Percentiles rank a stretch among this genome's conserved stretches.
These are phyloP conservation scores for Apis mellifera DNA, from an alignment of 1,140 invertebrate species.

Conservation along the genomic window DNA sequence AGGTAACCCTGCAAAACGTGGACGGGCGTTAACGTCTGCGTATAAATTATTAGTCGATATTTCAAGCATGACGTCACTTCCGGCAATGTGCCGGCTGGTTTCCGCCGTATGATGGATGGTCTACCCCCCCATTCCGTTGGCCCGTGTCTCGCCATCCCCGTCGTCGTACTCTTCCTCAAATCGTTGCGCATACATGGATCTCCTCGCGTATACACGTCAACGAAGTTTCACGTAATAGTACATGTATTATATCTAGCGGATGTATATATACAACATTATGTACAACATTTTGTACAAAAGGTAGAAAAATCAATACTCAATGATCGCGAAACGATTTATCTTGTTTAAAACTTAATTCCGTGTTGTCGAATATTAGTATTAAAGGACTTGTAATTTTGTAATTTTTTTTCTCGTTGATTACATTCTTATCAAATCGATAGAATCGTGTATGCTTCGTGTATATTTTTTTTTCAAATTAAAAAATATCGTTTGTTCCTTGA, in stretches of 20 bases:
- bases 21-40: slow-evolving; percentile 74
- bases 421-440: no score
- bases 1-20: slow-evolving; percentile 62
- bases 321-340: no score
- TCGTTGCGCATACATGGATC: slow-evolving; percentile 55
- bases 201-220: slow-evolving; percentile 33
- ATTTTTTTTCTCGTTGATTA: no score
- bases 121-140: slow-evolving; percentile 47
- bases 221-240: slow-evolving; percentile 38
- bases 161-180: slow-evolving; percentile 65
- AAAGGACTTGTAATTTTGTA: no score
- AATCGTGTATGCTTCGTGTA: no score
- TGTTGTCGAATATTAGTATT: no score
- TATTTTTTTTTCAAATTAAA: no score
- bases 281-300: not conserved
- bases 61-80: slow-evolving; percentile 78
- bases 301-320: not conserved
- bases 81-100: slow-evolving; percentile 78
- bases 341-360: no score
- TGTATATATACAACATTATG: not conserved
- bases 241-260: not conserved
- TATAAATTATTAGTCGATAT: slow-evolving; percentile 80
- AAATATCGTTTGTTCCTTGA: no score
- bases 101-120: slow-evolving; percentile 77
- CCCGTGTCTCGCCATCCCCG: slow-evolving; percentile 49